Evolutionary conservation across 2,113 vertebrate genomes (phyloP), one percentile per base, ranked within the genome.

Genomic region (Oryzias curvinotus): DNA sequence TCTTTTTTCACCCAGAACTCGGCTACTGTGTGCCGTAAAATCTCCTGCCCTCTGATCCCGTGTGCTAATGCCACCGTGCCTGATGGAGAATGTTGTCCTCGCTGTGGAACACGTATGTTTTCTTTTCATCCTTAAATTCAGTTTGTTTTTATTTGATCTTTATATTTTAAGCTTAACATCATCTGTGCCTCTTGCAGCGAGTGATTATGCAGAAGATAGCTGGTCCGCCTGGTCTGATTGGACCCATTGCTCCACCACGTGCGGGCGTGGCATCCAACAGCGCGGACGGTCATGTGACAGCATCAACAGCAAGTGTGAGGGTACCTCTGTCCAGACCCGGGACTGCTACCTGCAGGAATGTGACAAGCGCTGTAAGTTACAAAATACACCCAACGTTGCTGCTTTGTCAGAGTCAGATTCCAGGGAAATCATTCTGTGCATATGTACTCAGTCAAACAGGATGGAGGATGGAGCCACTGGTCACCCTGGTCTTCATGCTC

Each of bases 211-310:
- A 1, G 95, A 96, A 4, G 96, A 96, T 7, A 93, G 94, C 54
- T 99, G 97, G 97, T 99, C 97, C 14, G 95, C 95, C 2, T 99
- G 97, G 97, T 99, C 97, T 45, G 95, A 99, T 62, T 99, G 97
- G 97, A 99, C 97, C 10, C 93, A 94, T 8, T 99, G 97, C 82
- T 98, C 97, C 0, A 94, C 94, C 30, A 95, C 95, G 7, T 99
- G 97, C 60, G 97, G 97, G 23, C 93, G 96, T 4, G 97, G 97
- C 5, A 93, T 97, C 78, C 97, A 99, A 88, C 97, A 98, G 88
- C 94, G 97, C 0, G 97, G 97, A 17, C 94, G 97, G 46, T 99
- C 97, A 67, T 99, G 97, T 3, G 97, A 99, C 69, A 96, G 97
- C 61, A 96, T 99, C 90, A 99, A 96, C 84, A 96, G 93, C 84